Base-by-base conservation (phyloP, 2,888 invertebrate species). In the Acronicta psi region DNA sequence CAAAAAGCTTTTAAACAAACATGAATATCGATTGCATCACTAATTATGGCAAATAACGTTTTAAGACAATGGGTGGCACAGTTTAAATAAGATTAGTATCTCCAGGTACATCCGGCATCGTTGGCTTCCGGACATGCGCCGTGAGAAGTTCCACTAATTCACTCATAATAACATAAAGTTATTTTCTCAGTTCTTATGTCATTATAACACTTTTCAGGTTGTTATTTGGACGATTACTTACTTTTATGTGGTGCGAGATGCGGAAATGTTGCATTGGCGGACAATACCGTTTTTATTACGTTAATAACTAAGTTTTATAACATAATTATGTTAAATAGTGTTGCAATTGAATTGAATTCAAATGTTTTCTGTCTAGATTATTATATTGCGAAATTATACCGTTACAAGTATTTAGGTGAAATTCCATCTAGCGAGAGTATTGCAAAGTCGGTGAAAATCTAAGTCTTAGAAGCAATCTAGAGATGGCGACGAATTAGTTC, bases 11-110 rank as follows among this genome's bases (percentile, higher is more conserved):
- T 75, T 66, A 62, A 61, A 68, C 68, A 67, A 74, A 73, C 73
- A 70, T 70, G 76, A 77, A 74, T 77, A 76, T 76, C 74, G 75
- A 77, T 77, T 79, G 69, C 75, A 75, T 76, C 74, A 74, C 77
- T 74, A 79, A 75, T 75, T 75, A 74, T 54, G 57, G 54, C 53
- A 58, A 75, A 71, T 64, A 75, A 59, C 64, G 44, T 71, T 68
- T 69, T 46, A 66, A 61, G 43, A 77, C 77, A 76, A 76, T 76
- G 46, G 77, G 29, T 62, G 72, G 67, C 64, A 65, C 55, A 57
- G 64, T 71, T 74, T 72, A 65, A 72, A 72, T 51, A 53, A 68
- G 77, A 75, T 76, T n/a, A n/a, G 7, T 56, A 75, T 74, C 78
- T 57, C 17, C n/a, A n/a, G n/a, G n/a, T 36, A 66, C 57, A 70